A percentile compares a stretch with the other conserved stretches of the same genome.
These are phyloP conservation scores for Sibirionetta formosa DNA, from an alignment of 2,797 vertebrate species.

Conservation along the genomic window DNA sequence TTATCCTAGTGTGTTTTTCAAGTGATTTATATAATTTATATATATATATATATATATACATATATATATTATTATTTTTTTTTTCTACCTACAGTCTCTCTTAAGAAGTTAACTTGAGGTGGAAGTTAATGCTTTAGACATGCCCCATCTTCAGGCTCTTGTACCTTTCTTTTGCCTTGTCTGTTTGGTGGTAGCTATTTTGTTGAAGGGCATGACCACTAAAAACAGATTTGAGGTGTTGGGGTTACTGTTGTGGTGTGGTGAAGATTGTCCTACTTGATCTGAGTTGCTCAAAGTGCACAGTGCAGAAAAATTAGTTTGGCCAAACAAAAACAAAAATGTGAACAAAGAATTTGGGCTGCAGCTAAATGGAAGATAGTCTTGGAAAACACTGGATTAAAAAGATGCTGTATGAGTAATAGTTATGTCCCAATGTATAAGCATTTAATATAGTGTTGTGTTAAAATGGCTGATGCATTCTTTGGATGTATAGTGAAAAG, in stretches of 20 bases:
- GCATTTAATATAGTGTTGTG: not conserved
- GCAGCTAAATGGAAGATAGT: too few species aligned
- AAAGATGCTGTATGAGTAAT: not conserved
- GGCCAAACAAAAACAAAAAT: not conserved
- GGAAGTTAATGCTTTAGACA: not conserved
- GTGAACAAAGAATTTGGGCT: not conserved
- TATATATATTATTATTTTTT: not conserved
- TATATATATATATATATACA: too few species aligned
- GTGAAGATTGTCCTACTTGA: not conserved
- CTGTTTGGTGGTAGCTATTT: not conserved
- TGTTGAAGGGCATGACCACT: not conserved
- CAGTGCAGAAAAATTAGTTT: not conserved
- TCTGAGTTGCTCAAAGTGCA: not conserved
- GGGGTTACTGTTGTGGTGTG: not conserved
- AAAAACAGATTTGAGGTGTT: not conserved
- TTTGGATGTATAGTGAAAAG: not conserved
- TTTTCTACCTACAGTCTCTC: not conserved
- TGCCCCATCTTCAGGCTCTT: not conserved
- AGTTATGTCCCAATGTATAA: not conserved
- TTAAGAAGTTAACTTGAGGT: not conserved
- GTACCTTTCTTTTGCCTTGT: not conserved
- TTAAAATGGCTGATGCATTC: not conserved
- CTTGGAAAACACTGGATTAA: not conserved
- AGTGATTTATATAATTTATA: not conserved
- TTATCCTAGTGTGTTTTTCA: not conserved